Base-by-base conservation (phyloP, 2,113 vertebrate species). In the Tenebrosternarchus preto region DNA sequence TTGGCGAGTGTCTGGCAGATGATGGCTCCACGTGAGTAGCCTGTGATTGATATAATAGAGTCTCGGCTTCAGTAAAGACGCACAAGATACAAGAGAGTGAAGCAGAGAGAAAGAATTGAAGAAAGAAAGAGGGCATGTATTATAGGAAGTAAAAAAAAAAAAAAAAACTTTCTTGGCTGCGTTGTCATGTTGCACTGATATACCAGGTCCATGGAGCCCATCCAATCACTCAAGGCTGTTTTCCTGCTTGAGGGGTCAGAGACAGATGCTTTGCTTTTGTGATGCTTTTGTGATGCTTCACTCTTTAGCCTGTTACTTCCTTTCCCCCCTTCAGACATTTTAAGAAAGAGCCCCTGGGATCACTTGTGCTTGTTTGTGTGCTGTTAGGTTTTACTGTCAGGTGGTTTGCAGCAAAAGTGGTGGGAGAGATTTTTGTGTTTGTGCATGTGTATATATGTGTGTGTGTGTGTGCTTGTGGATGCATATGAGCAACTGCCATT, bases 1-100 rank as follows among this genome's bases (percentile, higher is more conserved):
- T 15, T 36, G 43, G 68, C 68, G 17, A 76, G 33, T 80, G 46
- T 39, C 55, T 81, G 55, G 46, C n/a, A 69, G 70, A 69, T 82
- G 83, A 80, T 24, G 68, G 19, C 57, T 19, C 64, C 39, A 69
- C 60, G 50, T 61, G 57, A 73, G 74, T 67, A 69, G 70, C 59
- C 63, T 72, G 73, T 84, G 76, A 72, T 75, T 67, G 76, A 64
- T 56, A 61, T 79, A 69, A 81, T 83, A 66, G 76, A 71, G 64
- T n/a, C 73, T 84, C 43, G 25, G 27, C 69, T 80, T 80, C 70
- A 80, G 76, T 56, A 82, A 77, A 64, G 22, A 77, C 50, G 25
- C 56, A 31, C 46, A 66, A 79, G 68, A 36, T 39, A 57, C 50
- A 36, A 67, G 29, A 20, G n/a, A 78, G 55, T 59, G 0, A 31